phyloP scores from a whole-genome alignment of 23 tunicate species.

The Trididemnum clinides region DNA sequence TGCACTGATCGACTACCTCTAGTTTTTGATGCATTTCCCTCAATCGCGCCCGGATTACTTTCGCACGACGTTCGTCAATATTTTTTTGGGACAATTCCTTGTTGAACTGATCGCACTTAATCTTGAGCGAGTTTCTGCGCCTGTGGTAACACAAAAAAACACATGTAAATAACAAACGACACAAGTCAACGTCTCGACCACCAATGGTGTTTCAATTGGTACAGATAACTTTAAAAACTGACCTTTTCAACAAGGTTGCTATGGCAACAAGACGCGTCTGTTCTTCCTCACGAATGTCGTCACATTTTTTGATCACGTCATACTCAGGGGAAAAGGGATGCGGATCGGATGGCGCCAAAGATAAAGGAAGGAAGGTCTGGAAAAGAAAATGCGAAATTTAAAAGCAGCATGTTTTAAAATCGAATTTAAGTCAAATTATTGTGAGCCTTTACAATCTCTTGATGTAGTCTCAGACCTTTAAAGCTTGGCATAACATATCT shows the following conservation, averaged over 20 bases:
- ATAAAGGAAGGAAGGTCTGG: conserved; percentile 24
- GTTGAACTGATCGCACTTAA: conserved; percentile 63
- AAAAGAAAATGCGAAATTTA: background rate
- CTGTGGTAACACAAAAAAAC: no score
- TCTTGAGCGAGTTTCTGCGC: conserved; percentile 57
- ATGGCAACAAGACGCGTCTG: conserved; percentile 52
- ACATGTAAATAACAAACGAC: no score
- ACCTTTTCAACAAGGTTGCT: conserved; percentile 57
- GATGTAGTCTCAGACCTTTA: no score
- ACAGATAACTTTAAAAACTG: no score
- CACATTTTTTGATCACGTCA: conserved; percentile 36
- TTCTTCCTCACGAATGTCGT: conserved; percentile 44
- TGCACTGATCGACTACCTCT: conserved; percentile 57
- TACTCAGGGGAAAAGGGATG: conserved; percentile 23
- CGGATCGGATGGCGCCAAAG: background rate
- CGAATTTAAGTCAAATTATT: no score
- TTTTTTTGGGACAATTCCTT: conserved; percentile 17
- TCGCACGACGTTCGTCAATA: conserved; percentile 15
- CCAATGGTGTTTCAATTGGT: no score
- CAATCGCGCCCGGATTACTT: conserved; percentile 28
- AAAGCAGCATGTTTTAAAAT: no score
- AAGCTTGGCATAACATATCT: no score
- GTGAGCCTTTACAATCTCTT: no score
- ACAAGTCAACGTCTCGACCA: no score
- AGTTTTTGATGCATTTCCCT: conserved; percentile 42